phyloP scores from a whole-genome alignment of 2,113 vertebrate genomes.

The Lynx canadensis region DNA sequence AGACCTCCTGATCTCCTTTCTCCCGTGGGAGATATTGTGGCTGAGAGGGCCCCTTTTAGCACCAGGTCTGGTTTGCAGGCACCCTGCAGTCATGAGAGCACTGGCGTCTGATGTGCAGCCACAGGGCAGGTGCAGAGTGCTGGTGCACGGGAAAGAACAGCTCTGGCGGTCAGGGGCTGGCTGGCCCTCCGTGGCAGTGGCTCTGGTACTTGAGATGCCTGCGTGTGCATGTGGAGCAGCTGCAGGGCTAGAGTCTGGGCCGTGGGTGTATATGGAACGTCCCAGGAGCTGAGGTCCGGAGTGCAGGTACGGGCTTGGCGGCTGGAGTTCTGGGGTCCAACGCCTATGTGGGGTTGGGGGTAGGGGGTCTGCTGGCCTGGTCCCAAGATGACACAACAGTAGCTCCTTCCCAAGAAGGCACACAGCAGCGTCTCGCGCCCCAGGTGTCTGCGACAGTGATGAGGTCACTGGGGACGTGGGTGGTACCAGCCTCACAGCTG shows the following conservation, averaged over 20 bases:
- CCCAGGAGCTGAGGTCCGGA: neutral
- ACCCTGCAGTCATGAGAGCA: rapidly evolving
- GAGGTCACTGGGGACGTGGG: neutral
- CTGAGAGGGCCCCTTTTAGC: neutral
- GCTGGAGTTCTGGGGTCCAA: neutral
- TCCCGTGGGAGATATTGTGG: too few relatives aligned
- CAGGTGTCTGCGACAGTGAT: too few relatives aligned
- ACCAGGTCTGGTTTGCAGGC: neutral
- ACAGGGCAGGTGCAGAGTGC: neutral
- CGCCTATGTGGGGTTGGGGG: neutral
- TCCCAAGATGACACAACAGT: neutral
- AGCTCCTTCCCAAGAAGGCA: neutral
- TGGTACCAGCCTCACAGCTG: rapidly evolving
- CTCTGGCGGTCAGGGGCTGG: neutral
- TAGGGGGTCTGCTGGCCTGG: neutral
- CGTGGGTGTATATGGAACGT: rapidly evolving
- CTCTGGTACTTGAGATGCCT: neutral
- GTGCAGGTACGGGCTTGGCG: neutral
- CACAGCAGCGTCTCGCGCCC: neutral
- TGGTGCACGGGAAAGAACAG: neutral
- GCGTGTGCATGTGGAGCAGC: neutral
- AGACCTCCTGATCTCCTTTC: neutral
- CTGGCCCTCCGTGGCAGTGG: rapidly evolving
- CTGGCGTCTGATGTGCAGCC: neutral
- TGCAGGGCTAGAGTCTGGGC: neutral